Evolutionary conservation across 2,888 invertebrate species (phyloP).

Genomic region (Choreutis nemorana): DNA sequence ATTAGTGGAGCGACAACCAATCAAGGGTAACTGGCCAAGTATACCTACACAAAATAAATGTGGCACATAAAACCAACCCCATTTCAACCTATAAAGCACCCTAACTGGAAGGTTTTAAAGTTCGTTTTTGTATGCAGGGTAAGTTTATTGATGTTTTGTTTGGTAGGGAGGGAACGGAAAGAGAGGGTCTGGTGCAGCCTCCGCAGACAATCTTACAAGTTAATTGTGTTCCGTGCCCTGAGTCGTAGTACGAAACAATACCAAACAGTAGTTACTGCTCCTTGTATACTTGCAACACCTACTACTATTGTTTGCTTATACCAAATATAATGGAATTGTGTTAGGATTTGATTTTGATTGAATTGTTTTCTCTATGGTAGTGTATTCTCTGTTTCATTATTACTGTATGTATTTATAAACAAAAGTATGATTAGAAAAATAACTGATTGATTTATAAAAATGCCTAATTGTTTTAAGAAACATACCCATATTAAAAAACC

Average conservation of each 20-base stretch:
- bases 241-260: constrained; percentile 60
- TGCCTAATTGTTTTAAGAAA: no score
- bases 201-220: constrained; percentile 67
- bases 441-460: no score
- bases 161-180: constrained; percentile 58
- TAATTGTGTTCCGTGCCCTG: constrained; percentile 65
- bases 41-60: constrained; percentile 66
- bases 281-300: no score
- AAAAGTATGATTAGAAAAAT: no score
- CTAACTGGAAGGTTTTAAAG: constrained; percentile 18
- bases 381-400: no score
- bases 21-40: constrained; percentile 71
- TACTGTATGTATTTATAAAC: no score
- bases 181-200: constrained; percentile 58
- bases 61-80: constrained; percentile 58
- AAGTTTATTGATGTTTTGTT: constrained; percentile 66
- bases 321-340: no score
- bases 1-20: constrained; percentile 76
- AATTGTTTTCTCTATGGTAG: no score
- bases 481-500: no score
- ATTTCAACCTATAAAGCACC: constrained; percentile 18
- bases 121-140: constrained; percentile 19
- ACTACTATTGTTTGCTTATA: no score
- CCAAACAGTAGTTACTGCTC: constrained; percentile 28
- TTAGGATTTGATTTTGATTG: no score